Conservation (phyloP, 2,888 invertebrate species). For the Tetanocera ferruginea region DNA sequence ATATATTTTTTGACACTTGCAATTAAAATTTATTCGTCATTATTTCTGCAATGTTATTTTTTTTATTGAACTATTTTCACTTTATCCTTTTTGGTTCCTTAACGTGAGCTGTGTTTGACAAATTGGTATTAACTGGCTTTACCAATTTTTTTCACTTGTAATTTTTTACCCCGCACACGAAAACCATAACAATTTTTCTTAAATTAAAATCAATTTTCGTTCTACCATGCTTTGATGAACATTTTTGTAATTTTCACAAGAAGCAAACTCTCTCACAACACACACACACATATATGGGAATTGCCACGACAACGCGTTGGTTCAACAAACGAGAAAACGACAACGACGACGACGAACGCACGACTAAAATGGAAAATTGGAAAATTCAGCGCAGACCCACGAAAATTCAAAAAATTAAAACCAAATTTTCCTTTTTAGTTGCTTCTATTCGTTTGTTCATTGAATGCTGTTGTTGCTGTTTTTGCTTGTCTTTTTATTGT, state of each 20-base stretch:
- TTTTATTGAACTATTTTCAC: not conserved
- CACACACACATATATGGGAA: not conserved
- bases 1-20: not conserved
- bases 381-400: constrained; percentile 43
- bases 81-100: not conserved
- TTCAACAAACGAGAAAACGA: constrained; percentile 27
- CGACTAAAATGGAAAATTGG: constrained; percentile 52
- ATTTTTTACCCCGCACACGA: not conserved
- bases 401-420: constrained; percentile 11
- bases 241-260: not conserved
- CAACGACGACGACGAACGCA: constrained; percentile 48
- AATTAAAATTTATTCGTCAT: not conserved
- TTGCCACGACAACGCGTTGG: constrained; percentile 32
- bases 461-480: not conserved
- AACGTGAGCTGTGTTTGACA: not conserved
- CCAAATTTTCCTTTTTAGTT: not conserved
- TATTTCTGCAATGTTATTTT: not conserved
- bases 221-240: not conserved
- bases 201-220: not conserved
- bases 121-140: not conserved
- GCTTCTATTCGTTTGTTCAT: not conserved
- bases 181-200: not conserved
- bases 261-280: not conserved
- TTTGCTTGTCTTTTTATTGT: not conserved
- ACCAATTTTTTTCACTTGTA: not conserved